phyloP scores from a whole-genome alignment of 2,113 vertebrate species.

The Paramormyrops kingsleyae region DNA sequence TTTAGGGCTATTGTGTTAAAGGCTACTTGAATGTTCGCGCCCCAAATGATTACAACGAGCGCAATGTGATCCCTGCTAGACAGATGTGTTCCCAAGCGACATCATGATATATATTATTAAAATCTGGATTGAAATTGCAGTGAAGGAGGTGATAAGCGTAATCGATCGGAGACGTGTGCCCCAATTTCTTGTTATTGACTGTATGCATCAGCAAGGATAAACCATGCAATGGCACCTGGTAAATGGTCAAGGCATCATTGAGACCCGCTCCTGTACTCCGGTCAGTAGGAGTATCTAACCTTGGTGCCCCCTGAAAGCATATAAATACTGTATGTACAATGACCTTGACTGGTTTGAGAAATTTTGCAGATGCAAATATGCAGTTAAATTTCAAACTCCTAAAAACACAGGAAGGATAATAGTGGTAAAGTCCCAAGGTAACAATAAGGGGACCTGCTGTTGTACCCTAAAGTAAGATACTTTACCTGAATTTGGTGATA shows the following conservation, averaged over 20 bases:
- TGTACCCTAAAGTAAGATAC: neutral
- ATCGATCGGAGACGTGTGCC: neutral
- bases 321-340: neutral
- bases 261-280: neutral
- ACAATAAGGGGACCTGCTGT: neutral
- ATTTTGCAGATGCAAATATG: neutral
- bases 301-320: neutral
- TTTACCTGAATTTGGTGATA: neutral
- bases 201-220: neutral
- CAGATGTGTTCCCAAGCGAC: neutral
- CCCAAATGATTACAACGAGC: neutral
- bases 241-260: neutral
- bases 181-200: neutral
- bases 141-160: neutral
- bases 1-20: neutral
- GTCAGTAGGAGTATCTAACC: neutral
- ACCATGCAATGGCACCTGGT: neutral
- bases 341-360: neutral
- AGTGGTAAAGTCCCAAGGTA: neutral
- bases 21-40: neutral
- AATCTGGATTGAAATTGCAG: neutral
- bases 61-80: neutral
- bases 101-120: neutral
- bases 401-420: neutral
- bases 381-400: neutral